phyloP scores from a whole-genome alignment of 2,797 vertebrate genomes.

The Loris lydekkerianus region DNA sequence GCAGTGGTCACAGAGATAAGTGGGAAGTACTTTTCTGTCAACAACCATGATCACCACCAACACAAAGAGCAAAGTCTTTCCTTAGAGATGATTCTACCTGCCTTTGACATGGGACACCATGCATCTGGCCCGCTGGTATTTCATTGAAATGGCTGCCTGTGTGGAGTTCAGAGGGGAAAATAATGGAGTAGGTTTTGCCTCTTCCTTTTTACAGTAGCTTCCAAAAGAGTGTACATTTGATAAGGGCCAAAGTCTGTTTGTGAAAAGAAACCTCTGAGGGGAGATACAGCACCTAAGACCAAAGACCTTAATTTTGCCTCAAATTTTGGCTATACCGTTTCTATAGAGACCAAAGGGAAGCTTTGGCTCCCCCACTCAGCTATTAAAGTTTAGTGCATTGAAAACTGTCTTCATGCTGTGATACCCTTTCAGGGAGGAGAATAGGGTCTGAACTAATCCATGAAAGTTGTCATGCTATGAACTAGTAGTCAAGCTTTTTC shows the following conservation, averaged over 20 bases:
- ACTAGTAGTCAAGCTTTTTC: conserved; percentile 97
- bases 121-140: conserved; percentile 63
- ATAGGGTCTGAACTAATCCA: conserved; percentile 99
- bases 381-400: conserved; percentile 99
- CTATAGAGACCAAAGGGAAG: conserved; percentile 97
- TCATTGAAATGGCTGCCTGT: conserved; percentile 70
- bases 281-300: conserved; percentile 86
- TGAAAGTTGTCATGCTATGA: conserved; percentile 99
- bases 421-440: conserved; percentile 96
- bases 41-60: not conserved
- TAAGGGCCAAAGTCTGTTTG: conserved; percentile 83
- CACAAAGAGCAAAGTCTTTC: conserved; percentile 37
- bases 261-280: conserved; percentile 83
- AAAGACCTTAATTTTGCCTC: conserved; percentile 97
- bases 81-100: not conserved
- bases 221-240: conserved; percentile 74
- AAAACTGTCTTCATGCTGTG: conserved; percentile 99
- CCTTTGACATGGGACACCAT: conserved; percentile 59
- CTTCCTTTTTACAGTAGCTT: conserved; percentile 68
- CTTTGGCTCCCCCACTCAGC: conserved; percentile 96
- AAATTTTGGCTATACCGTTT: conserved; percentile 97
- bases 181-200: conserved; percentile 83
- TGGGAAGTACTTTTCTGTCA: conserved; percentile 28
- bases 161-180: conserved; percentile 79
- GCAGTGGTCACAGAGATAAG: conserved; percentile 4